Percentiles rank a stretch among this genome's conserved stretches.
Conservation (phyloP, 2,797 vertebrate species). For the Poeciliopsis turneri region DNA sequence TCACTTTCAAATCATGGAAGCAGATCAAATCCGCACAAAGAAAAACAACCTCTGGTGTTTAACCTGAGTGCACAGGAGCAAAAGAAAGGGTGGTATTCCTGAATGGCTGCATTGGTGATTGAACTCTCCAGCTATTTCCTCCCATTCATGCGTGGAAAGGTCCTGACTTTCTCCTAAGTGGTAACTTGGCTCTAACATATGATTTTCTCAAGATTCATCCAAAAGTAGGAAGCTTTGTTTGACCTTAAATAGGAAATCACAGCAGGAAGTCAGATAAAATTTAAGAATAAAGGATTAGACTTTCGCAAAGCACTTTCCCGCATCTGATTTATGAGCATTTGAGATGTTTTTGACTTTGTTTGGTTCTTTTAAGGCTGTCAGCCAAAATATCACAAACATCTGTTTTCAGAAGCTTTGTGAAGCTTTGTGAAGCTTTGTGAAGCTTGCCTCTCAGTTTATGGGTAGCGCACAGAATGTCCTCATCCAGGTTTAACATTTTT, state of each 20-base stretch:
- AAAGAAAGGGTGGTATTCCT: conserved; percentile 62
- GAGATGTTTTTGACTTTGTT: conserved; percentile 35
- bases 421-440: background rate
- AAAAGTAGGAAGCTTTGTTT: conserved; percentile 64
- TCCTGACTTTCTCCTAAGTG: conserved; percentile 77
- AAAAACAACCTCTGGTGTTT: conserved; percentile 64
- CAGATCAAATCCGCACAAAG: conserved; percentile 48
- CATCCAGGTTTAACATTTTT: background rate
- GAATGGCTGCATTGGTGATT: conserved; percentile 64
- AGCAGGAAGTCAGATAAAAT: conserved; percentile 77
- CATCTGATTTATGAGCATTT: conserved; percentile 62
- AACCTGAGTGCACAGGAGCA: conserved; percentile 57
- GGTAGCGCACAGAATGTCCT: conserved; percentile 5
- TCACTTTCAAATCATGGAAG: conserved; percentile 48
- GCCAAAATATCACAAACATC: conserved; percentile 22
- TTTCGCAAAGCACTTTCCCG: conserved; percentile 58
- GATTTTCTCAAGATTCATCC: conserved; percentile 46
- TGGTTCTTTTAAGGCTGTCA: conserved; percentile 7
- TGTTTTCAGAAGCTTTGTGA: conserved; percentile 25
- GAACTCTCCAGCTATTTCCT: conserved; percentile 78
- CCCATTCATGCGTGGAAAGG: conserved; percentile 78
- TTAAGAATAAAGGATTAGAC: conserved; percentile 58
- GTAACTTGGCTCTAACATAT: conserved; percentile 63
- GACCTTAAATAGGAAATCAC: conserved; percentile 69
- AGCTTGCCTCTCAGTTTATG: background rate